Percentiles rank a stretch among this genome's conserved stretches.
Evolutionary conservation across 2,888 invertebrate species (phyloP).

Genomic region (Euzophera pinguis): DNA sequence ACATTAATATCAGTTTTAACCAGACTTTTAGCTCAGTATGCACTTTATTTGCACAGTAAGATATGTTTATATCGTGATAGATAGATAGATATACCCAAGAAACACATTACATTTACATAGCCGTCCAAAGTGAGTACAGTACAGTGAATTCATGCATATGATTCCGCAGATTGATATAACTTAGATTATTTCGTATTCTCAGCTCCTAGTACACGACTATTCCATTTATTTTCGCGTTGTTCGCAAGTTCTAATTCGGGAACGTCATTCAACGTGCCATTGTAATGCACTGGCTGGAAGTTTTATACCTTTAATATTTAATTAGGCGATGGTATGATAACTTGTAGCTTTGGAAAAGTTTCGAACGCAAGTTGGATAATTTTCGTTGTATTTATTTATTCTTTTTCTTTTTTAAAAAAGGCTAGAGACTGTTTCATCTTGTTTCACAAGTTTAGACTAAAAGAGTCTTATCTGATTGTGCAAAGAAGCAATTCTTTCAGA

Average conservation of each 20-base stretch:
- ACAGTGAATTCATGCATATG: not conserved
- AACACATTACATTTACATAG: not conserved
- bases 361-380: not conserved
- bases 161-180: not conserved
- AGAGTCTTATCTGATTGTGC: no score
- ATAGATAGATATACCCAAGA: no score
- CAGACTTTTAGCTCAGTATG: no score
- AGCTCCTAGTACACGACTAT: conserved; percentile 62
- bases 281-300: conserved; percentile 18
- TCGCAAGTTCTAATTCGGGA: conserved; percentile 51
- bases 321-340: not conserved
- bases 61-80: no score
- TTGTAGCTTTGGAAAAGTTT: not conserved
- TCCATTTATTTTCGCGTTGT: conserved; percentile 58
- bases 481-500: no score
- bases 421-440: no score
- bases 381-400: no score
- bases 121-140: not conserved
- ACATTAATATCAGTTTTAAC: no score
- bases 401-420: no score
- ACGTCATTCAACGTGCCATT: conserved; percentile 29
- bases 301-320: conserved; percentile 8
- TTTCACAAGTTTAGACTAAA: no score
- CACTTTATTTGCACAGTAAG: no score
- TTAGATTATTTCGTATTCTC: conserved; percentile 36